Conservation (phyloP, 2,113 vertebrate genomes). For the Micronycteris hirsuta region DNA sequence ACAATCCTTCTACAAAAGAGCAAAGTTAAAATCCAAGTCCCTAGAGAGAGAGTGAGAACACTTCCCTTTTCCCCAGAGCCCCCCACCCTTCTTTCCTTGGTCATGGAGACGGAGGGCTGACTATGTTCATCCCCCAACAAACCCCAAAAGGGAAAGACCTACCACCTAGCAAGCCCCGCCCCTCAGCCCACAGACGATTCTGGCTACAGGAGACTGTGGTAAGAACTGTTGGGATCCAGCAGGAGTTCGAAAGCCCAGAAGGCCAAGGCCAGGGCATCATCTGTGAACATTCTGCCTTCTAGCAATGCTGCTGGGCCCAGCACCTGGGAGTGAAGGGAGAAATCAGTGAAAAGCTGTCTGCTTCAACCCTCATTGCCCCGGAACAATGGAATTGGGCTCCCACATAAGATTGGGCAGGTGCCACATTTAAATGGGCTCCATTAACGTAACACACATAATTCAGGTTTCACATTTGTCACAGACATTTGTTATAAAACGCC, state of each 20-base stretch:
- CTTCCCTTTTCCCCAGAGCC: neutral
- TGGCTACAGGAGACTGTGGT: neutral
- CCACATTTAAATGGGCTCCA: neutral
- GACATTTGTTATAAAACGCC: neutral
- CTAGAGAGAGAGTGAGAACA: neutral
- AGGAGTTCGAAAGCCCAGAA: neutral
- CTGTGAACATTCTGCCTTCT: neutral
- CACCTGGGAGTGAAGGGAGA: neutral
- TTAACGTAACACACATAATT: neutral
- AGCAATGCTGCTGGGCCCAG: neutral
- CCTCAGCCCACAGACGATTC: neutral
- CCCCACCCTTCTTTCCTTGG: neutral
- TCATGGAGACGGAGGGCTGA: neutral
- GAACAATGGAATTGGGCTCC: neutral
- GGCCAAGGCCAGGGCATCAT: neutral
- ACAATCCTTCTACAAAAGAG: constrained; percentile 32
- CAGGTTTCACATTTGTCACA: neutral
- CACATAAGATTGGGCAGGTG: neutral
- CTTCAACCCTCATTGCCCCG: neutral
- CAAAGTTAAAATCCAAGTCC: neutral
- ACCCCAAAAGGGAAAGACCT: neutral
- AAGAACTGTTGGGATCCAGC: neutral
- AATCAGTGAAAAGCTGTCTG: neutral
- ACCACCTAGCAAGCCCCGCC: neutral
- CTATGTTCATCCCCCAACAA: neutral